Evolutionary conservation across 2,888 invertebrate genomes (phyloP), one percentile per base, ranked within the genome.

Genomic region (Archips xylosteana): DNA sequence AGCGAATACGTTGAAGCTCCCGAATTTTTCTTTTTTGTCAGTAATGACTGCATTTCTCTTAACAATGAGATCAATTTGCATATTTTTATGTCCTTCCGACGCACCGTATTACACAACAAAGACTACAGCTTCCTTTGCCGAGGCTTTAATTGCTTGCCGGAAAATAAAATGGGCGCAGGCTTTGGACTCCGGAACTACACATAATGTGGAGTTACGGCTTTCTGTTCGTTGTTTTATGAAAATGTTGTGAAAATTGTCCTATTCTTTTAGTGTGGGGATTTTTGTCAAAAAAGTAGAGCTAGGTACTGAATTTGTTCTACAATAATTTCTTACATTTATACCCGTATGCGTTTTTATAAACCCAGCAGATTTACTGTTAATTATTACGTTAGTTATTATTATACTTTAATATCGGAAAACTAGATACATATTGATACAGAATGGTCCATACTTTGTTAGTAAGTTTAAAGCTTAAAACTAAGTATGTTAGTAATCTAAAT

Each of bases 31-130:
- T 39, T 39, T 5, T 13, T 49, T 49, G n/a, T 49, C 5, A 61
- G 42, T 39, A 3, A 47, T n/a, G 13, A 34, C 47, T 47, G 45
- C n/a, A 34, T 9, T 49, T 61, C 15, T 36, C 12, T 47, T 4
- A 32, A 70, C 69, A 70, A 70, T 62, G 69, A 32, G 39, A 34
- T 67, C 64, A 64, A 67, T 70, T 70, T 70, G 69, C 69, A 70
- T 70, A 70, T 70, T 51, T 23, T 32, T 57, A 57, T 54, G 69
- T 39, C 42, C 61, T 49, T 47, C 47, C 63, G 13, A 23, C 23
- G 13, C 57, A 42, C 51, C 65, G 54, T 62, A 34, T 34, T 63
- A 64, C 63, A 34, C 65, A 60, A 51, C 71, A 66, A 71, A 70
- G 60, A 61, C 42, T 39, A 23, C 3, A 36, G 32, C 61, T 67